Evolutionary conservation across 2,113 vertebrate species (phyloP).

Genomic region (Silurus asotus): DNA sequence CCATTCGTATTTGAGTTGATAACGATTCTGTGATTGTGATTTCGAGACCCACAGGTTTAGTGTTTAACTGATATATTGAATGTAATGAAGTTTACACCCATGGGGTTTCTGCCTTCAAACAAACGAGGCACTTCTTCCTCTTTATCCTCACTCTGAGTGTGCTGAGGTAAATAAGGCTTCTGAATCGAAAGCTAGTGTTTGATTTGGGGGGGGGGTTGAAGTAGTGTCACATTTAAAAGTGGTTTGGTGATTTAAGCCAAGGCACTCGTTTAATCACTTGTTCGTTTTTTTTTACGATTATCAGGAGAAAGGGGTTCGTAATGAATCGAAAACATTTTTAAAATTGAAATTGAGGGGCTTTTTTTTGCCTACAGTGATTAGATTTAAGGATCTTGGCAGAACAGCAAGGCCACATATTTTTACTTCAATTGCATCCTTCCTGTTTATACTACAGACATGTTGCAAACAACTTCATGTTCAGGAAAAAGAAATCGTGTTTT

Average conservation of each 20-base stretch:
- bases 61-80: neutral
- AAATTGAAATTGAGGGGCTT: too few relatives aligned
- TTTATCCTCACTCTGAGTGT: neutral
- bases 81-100: neutral
- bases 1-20: neutral
- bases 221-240: neutral
- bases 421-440: neutral
- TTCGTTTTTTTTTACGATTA: too few relatives aligned
- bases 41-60: neutral
- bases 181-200: too few relatives aligned
- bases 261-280: neutral
- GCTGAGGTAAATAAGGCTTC: neutral
- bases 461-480: neutral
- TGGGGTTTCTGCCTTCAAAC: neutral
- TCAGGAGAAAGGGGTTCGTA: too few relatives aligned
- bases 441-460: neutral
- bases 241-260: neutral
- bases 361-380: neutral
- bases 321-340: too few relatives aligned
- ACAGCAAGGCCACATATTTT: neutral
- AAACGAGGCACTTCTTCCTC: neutral
- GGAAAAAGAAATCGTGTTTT: neutral
- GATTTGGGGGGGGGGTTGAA: too few relatives aligned
- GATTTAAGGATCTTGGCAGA: neutral
- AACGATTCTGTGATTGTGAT: neutral